phyloP scores from a whole-genome alignment of 2,888 invertebrate genomes.

The Leucophenga montana region DNA sequence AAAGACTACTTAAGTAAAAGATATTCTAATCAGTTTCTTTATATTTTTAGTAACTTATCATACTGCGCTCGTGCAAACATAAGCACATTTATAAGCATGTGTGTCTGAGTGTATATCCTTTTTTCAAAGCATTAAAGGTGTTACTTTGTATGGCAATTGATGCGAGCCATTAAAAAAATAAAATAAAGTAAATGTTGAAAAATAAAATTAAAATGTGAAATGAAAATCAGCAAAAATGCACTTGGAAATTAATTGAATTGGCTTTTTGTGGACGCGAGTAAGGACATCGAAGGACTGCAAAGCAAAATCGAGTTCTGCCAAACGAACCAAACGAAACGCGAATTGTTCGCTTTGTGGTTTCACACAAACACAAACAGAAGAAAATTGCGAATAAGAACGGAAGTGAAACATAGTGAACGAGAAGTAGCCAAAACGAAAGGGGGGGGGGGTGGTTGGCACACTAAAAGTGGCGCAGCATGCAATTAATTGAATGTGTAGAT shows the following conservation, averaged over 20 bases:
- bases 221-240: constrained; percentile 42
- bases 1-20: no score
- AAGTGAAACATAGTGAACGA: no score
- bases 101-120: constrained; percentile 7
- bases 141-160: constrained; percentile 14
- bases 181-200: neutral
- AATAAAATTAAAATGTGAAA: constrained; percentile 1
- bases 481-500: constrained; percentile 4
- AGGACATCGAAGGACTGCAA: neutral
- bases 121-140: constrained; percentile 36
- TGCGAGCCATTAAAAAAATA: neutral
- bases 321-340: constrained; percentile 36
- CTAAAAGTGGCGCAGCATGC: neutral
- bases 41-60: constrained; percentile 6
- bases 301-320: constrained; percentile 16
- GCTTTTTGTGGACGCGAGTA: constrained; percentile 44
- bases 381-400: neutral
- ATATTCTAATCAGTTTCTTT: neutral
- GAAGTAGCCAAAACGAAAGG: no score
- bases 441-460: no score
- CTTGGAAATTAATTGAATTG: constrained; percentile 65
- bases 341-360: constrained; percentile 54
- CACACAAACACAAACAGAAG: constrained; percentile 40
- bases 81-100: constrained; percentile 21
- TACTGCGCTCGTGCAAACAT: neutral